These are phyloP conservation scores for Rhynchophorus ferrugineus DNA, from an alignment of 1,140 invertebrate genomes.

Conservation along the genomic window DNA sequence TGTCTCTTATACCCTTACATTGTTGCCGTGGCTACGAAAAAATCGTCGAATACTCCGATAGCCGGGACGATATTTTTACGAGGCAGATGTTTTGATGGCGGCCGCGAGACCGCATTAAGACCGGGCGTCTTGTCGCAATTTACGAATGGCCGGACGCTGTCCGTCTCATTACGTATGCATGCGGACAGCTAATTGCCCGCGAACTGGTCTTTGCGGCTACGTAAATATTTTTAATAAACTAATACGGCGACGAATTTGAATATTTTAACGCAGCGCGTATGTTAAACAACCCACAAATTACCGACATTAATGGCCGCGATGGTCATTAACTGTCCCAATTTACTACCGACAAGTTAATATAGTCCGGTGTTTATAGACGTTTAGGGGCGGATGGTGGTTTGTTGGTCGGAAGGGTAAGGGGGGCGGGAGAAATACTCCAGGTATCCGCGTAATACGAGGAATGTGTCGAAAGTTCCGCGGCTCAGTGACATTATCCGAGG, in stretches of 20 bases:
- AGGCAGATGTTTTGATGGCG: slow-evolving; percentile 33
- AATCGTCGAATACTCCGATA: no score
- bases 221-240: slow-evolving; percentile 34
- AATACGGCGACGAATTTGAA: slow-evolving; percentile 28
- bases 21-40: no score
- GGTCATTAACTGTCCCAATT: slow-evolving; percentile 32
- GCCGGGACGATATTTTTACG: no score
- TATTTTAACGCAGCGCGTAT: slow-evolving; percentile 33
- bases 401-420: slow-evolving; percentile 9
- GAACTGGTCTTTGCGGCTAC: slow-evolving; percentile 17
- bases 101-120: slow-evolving; percentile 31
- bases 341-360: slow-evolving; percentile 34
- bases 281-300: slow-evolving; percentile 34
- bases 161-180: slow-evolving; percentile 28
- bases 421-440: slow-evolving; percentile 8
- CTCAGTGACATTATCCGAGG: no score
- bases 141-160: slow-evolving; percentile 27
- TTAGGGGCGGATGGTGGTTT: slow-evolving; percentile 11
- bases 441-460: no score
- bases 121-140: slow-evolving; percentile 24
- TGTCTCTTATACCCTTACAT: no score
- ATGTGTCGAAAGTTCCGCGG: no score
- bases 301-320: slow-evolving; percentile 26
- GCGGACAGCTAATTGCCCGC: slow-evolving; percentile 31
- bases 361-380: slow-evolving; percentile 30